Base-by-base conservation (phyloP, 2,797 vertebrate species). In the Silurus lanzhouensis region DNA sequence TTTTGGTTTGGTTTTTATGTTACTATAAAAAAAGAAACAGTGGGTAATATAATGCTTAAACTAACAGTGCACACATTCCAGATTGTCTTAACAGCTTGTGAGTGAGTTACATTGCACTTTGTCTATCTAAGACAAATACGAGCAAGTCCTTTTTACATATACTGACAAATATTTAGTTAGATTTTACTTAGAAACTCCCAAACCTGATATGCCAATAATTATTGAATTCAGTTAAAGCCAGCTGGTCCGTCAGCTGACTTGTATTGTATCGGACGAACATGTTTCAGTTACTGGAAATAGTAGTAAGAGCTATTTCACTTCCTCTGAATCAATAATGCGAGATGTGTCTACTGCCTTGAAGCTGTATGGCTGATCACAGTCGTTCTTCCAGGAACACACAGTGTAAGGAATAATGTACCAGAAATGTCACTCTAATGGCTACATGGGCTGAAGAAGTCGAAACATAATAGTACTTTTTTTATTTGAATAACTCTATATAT, bases 261-360 rank as follows among this genome's bases (percentile, higher is more conserved):
- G 1, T 20, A 60, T 9, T 5, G 5, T 17, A 74, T 74, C 46
- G n/a, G 52, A 31, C 57, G 8, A 57, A 31, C 15, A 9, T 44
- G 20, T 77, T 27, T 20, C 27, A 38, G 19, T 63, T 79, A 60
- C 58, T 14, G 22, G 5, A 63, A 78, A 14, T 3, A 57, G 78
- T 48, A 57, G 78, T 20, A 74, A 81, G 58, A 74, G 57, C 68
- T 58, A 74, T 27, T 75, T 48, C 61, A 84, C 66, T 78, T 79
- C 64, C 55, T 19, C 48, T 10, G 13, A 84, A 84, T 84, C 75
- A 60, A 84, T 84, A 84, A 38, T 25, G 22, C 52, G 31, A 27
- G 71, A 27, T 61, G 60, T 20, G 31, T 31, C 46, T 75, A 67
- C 66, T 76, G 72, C 82, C 19, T 70, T 44, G 8, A 63, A 63